Base-by-base conservation (phyloP, 2,888 invertebrate species). In the Germaria angustata region DNA sequence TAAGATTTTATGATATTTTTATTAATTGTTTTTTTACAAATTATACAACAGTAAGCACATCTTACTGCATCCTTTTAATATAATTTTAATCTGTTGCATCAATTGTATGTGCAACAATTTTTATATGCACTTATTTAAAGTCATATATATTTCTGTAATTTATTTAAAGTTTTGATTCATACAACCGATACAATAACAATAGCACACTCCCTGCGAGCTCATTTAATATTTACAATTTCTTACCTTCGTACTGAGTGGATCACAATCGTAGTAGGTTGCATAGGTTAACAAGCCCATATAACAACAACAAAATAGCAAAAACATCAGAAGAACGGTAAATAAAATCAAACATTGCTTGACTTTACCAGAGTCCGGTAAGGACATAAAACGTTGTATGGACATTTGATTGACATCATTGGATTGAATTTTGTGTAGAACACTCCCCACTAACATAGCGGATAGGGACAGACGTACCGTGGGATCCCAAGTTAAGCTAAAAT, bases 371-470 rank as follows among this genome's bases (percentile, higher is more conserved):
- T 93, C 94, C 0, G 96, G 95, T 49, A 97, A 91, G 0, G 96
- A 93, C 63, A 97, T 92, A 86, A 96, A 96, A 79, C 97, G 92
- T 88, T 97, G 97, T 9, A 97, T 94, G 94, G 97, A 96, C 17
- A 95, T 94, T 89, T 97, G 97, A 90, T 96, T 97, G 7, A 96
- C 94, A 1, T 94, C 93, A 77, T 95, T 94, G 8, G 94, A 93
- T 89, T 96, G 95, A 6, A 96, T 91, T 94, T 95, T 96, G 87
- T 95, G 95, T 68, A 96, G 90, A 22, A 94, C 93, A 0, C 96
- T 96, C 11, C 97, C 97, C 65, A 97, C 89, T 2, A 94, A 90
- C 4, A 96, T 91, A 6, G 94, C 94, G 94, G 96, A 95, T 84
- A 96, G 92, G 0, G 96, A 95, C 86, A 96, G 95, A 15, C 97